Conservation (phyloP, 2,113 vertebrate genomes). For the Gnathonemus longibarbis region DNA sequence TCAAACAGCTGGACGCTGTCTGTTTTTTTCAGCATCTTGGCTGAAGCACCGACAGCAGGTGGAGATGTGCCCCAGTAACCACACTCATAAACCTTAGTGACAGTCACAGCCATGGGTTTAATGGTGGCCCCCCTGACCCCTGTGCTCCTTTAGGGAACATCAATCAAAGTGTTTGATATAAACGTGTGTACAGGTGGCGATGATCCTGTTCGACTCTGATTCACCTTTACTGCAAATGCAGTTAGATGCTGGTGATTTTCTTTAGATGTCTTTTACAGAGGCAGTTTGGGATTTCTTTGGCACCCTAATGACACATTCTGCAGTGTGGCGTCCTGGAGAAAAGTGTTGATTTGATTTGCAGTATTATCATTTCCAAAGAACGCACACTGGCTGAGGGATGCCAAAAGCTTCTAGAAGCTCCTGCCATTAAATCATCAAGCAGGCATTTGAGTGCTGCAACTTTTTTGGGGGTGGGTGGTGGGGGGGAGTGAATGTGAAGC, state of each 20-base stretch:
- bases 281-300: not conserved
- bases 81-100: conserved; percentile 5
- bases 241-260: not conserved
- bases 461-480: not conserved
- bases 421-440: not conserved
- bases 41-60: not conserved
- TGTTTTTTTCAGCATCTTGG: not conserved
- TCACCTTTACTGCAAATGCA: not conserved
- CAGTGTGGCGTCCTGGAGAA: not conserved
- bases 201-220: not conserved
- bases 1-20: not conserved
- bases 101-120: not conserved
- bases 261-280: not conserved
- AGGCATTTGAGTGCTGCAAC: not conserved
- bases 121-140: not conserved
- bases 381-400: not conserved
- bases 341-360: not conserved
- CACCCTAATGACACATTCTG: not conserved
- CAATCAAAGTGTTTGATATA: not conserved
- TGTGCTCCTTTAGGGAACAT: not conserved
- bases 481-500: not conserved
- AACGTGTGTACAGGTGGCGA: not conserved
- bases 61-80: not conserved
- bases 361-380: not conserved
- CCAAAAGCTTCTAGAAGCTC: not conserved